Evolutionary conservation across 2,888 invertebrate species (phyloP).

Genomic region (Trimorus sp.): DNA sequence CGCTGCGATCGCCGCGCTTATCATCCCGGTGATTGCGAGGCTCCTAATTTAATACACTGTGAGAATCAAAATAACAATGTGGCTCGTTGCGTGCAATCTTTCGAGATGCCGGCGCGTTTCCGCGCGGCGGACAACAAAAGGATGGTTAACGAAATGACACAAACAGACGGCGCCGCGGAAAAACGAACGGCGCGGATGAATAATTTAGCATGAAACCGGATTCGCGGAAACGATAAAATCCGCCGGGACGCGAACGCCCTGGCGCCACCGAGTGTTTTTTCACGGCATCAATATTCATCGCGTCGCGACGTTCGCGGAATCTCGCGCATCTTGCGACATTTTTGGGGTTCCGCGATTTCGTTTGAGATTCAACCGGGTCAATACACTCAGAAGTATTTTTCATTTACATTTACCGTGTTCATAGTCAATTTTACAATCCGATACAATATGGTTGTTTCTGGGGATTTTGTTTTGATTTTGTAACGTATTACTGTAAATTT

Average conservation of each 20-base stretch:
- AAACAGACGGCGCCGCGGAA: constrained; percentile 26
- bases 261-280: constrained; percentile 4
- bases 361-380: no score
- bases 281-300: constrained; percentile 14
- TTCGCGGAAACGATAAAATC: constrained; percentile 19
- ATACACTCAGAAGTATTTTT: no score
- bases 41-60: constrained; percentile 47
- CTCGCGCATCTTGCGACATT: no score
- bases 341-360: no score
- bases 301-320: background rate
- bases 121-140: constrained; percentile 49
- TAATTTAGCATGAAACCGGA: constrained; percentile 47
- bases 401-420: no score
- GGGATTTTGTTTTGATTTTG: no score
- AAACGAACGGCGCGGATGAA: constrained; percentile 26
- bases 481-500: no score
- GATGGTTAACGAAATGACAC: constrained; percentile 53
- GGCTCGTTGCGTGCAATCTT: constrained; percentile 46
- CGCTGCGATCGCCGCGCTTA: constrained; percentile 37
- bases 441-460: no score
- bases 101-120: constrained; percentile 35
- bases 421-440: no score
- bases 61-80: constrained; percentile 56
- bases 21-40: constrained; percentile 47
- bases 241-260: constrained; percentile 11